Evolutionary conservation across 2,113 vertebrate genomes (phyloP), one percentile per base, ranked within the genome.

Genomic region (Ciconia boyciana): DNA sequence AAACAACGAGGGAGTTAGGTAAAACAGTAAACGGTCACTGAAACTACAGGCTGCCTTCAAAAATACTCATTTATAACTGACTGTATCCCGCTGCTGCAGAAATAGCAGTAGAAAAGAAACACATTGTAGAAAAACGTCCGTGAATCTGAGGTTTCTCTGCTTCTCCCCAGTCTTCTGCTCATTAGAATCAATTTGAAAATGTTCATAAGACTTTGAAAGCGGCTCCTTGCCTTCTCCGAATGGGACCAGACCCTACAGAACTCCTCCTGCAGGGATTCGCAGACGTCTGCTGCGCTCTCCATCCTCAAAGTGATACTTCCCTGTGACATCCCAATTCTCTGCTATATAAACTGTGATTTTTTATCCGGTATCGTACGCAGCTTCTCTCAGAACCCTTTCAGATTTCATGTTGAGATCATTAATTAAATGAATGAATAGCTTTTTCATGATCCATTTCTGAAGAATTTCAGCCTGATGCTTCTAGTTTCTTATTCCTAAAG

Each of bases 91-190:
- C 90, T 55, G 74, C 88, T 58, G 61, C 78, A 72, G 72, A 48
- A 39, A 77, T 2, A 32, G 1, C 25, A 4, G 19, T 0, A 29
- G 60, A 15, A 55, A 8, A 52, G 65, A 20, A 65, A 14, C 1
- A 0, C 5, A 1, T 0, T 61, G 24, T 2, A 12, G 52, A 24
- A 65, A 32, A 69, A 3, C 4, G 3, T 20, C 39, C 1, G 0
- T 22, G 70, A 51, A 21, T 6, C 6, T 19, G 60, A 58, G 60
- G 20, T 51, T 15, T 64, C 84, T 34, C 43, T 54, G 76, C 82
- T 55, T 75, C 75, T 32, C 44, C 64, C 62, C 36, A 6, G 21
- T 36, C 70, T 10, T 34, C 93, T 62, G 51, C 1, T 87, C 60
- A 2, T 60, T 28, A 64, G 51, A 54, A 74, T 6, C 7, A 0